These are phyloP conservation scores for Chirona hameri DNA, from an alignment of 2,888 invertebrate genomes.

Conservation along the genomic window DNA sequence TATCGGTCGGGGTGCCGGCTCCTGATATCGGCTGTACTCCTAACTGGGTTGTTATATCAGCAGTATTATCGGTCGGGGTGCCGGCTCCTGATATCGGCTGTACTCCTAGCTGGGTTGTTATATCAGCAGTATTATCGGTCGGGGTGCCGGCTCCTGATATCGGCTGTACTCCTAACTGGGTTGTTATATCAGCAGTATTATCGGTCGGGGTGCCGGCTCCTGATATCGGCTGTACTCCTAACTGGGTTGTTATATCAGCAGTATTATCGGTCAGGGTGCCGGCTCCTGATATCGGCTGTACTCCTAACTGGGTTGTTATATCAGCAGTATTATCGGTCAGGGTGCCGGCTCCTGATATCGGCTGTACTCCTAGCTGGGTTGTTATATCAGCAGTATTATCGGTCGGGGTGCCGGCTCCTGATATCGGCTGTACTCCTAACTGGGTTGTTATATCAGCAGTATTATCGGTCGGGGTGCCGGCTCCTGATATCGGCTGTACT, in stretches of 20 bases:
- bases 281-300: neutral
- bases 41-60: slow-evolving; percentile 26
- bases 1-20: neutral
- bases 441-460: neutral
- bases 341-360: too few species aligned
- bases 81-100: too few species aligned
- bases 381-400: neutral
- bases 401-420: too few species aligned
- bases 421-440: neutral
- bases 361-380: neutral
- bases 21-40: neutral
- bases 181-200: neutral
- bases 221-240: neutral
- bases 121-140: neutral
- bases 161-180: neutral
- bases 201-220: neutral
- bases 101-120: neutral
- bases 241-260: neutral
- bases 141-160: neutral
- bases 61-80: slow-evolving; percentile 34
- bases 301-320: neutral
- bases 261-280: neutral
- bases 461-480: neutral
- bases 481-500: neutral
- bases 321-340: too few species aligned